phyloP scores from a whole-genome alignment of 1,140 invertebrate species.

The Cotesia vestalis region DNA sequence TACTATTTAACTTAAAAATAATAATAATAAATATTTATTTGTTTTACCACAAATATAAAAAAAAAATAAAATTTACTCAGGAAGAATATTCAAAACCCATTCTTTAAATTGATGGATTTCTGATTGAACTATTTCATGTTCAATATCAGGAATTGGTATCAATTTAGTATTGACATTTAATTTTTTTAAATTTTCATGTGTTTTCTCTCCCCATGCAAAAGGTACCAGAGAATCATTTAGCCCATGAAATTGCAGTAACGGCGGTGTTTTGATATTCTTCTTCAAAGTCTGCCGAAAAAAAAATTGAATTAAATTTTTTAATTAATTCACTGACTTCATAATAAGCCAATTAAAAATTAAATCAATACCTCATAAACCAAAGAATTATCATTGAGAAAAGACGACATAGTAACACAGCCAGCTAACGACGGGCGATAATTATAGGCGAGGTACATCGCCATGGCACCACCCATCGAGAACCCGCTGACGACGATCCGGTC shows the following conservation, averaged over 20 bases:
- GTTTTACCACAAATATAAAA: neutral
- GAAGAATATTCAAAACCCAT: constrained; percentile 43
- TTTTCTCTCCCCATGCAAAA: constrained; percentile 66
- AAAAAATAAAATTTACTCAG: constrained; percentile 25
- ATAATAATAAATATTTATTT: too few relatives aligned
- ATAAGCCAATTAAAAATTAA: neutral
- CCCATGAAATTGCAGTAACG: constrained; percentile 60
- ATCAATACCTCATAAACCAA: constrained; percentile 68
- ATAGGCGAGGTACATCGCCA: constrained; percentile 74
- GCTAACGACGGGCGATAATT: constrained; percentile 70
- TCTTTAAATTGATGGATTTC: constrained; percentile 37
- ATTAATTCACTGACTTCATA: neutral
- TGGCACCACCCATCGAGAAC: constrained; percentile 80
- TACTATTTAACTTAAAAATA: too few relatives aligned
- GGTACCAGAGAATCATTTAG: constrained; percentile 67
- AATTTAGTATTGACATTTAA: constrained; percentile 3
- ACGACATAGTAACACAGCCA: constrained; percentile 76
- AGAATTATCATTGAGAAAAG: constrained; percentile 76
- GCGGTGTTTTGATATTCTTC: constrained; percentile 39
- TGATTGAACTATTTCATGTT: neutral
- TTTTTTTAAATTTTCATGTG: constrained; percentile 50
- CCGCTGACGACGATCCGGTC: constrained; percentile 77
- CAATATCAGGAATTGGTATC: neutral
- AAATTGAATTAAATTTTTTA: neutral
- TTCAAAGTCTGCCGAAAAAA: constrained; percentile 46